Evolutionary conservation across 2,113 vertebrate genomes (phyloP).

Genomic region (Nematolebias whitei): DNA sequence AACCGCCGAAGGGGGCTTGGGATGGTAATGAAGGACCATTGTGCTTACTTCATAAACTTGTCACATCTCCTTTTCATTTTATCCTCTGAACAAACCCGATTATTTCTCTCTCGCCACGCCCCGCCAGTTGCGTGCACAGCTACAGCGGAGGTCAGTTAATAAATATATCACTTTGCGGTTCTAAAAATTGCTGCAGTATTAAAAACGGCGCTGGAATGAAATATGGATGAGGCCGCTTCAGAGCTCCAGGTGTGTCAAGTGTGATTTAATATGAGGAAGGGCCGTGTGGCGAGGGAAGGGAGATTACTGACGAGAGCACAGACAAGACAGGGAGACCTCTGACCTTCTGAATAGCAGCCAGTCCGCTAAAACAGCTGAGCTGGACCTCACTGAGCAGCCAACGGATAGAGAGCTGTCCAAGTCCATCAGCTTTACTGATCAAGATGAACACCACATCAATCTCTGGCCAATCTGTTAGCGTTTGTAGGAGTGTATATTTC

Average conservation of each 20-base stretch:
- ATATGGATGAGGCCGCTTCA: conserved; percentile 92
- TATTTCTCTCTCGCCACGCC: conserved; percentile 72
- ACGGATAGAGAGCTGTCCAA: conserved; percentile 84
- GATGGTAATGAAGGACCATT: conserved; percentile 88
- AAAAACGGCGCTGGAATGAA: conserved; percentile 88
- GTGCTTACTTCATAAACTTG: conserved; percentile 96
- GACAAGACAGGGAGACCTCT: conserved; percentile 84
- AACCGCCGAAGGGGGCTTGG: conserved; percentile 27
- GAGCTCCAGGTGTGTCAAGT: conserved; percentile 91
- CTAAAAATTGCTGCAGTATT: conserved; percentile 91
- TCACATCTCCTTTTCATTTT: conserved; percentile 89
- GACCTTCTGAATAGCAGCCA: conserved; percentile 86
- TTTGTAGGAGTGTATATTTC: conserved; percentile 27
- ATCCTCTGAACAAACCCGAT: conserved; percentile 89
- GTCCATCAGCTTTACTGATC: conserved; percentile 89
- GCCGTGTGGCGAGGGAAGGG: conserved; percentile 60
- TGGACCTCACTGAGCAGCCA: conserved; percentile 84
- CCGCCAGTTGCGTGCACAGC: conserved; percentile 79
- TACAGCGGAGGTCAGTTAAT: conserved; percentile 85
- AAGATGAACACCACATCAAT: conserved; percentile 41
- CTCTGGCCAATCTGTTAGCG: conserved; percentile 34
- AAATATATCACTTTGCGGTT: conserved; percentile 87
- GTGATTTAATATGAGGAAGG: conserved; percentile 95
- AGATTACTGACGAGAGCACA: conserved; percentile 85
- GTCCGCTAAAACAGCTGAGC: conserved; percentile 88